phyloP scores from a whole-genome alignment of 2,113 vertebrate genomes.

The Polyodon spathula region DNA sequence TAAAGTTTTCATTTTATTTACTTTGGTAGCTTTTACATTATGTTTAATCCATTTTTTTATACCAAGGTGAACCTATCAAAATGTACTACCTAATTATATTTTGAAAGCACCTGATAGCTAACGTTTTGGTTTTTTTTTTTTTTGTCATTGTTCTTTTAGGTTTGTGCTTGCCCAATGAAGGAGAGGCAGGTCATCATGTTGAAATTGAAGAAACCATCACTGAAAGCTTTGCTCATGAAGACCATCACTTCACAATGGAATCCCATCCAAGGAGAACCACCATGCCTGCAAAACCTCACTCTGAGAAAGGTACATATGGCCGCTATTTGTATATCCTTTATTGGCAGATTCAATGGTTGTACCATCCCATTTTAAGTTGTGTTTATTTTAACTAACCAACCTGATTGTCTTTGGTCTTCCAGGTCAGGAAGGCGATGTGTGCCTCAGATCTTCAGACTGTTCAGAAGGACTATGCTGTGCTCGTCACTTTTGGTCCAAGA shows the following conservation, averaged over 20 bases:
- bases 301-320: constrained; percentile 64
- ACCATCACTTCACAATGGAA: constrained; percentile 52
- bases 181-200: constrained; percentile 38
- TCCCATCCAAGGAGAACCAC: constrained; percentile 56
- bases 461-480: constrained; percentile 79
- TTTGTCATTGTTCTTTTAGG: constrained; percentile 45
- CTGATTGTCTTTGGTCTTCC: not conserved
- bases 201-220: constrained; percentile 45
- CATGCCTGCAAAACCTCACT: constrained; percentile 46
- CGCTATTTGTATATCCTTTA: not conserved
- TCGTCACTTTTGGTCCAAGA: constrained; percentile 96
- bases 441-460: constrained; percentile 86
- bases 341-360: too few species aligned
- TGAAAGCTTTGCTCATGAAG: constrained; percentile 40
- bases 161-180: constrained; percentile 70
- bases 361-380: too few species aligned
- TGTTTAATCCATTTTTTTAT: too few species aligned
- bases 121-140: too few species aligned
- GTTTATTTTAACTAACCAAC: not conserved
- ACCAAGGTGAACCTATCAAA: too few species aligned
- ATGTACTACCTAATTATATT: too few species aligned
- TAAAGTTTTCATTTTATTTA: too few species aligned
- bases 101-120: too few species aligned
- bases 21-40: too few species aligned
- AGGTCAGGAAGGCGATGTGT: constrained; percentile 84